Base-by-base conservation (phyloP, 2,888 invertebrate genomes). In the Xanthostigma xanthostigma region DNA sequence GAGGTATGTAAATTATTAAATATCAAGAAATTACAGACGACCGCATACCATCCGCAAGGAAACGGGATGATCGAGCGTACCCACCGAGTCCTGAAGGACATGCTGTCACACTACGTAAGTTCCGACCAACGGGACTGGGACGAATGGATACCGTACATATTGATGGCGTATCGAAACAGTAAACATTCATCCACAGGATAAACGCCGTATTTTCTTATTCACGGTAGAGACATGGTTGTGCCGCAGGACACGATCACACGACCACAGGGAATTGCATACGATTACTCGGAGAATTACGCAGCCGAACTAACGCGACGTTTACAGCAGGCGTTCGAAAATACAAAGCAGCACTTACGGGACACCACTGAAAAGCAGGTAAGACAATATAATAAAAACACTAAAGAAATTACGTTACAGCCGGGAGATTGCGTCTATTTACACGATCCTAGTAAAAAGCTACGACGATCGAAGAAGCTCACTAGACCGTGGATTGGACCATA, bases 41-140 rank as follows among this genome's bases (percentile, higher is more conserved):
- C 58, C 1, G 48, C 58, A 6, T 60, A 59, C 47, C 58, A 58
- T 35, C 59, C 62, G 8, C 51, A 53, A n/a, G 45, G 55, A 2
- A 64, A 64, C 43, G 62, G 60, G 3, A 49, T 56, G 37, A 50
- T 63, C 0, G 62, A 63, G 46, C 36, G 62, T 38, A 51, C 55
- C 37, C 62, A 62, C 36, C 45, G 59, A 41, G 51, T 53, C 2
- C 42, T 63, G 1, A 59, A 55, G 44, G 55, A 57, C 27, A 54
- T 54, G 45, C 36, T 62, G 3, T 53, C 56, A 3, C 58, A 60
- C 41, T 60, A 56, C 41, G 53, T 61, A 1, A 17, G 44, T 0
- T 41, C 54, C 39, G 46, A 56, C 9, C 54, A 56, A 12, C 17
- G 41, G n/a, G 54, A 59, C 42, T 62, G 59, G 60, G 61, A 62